Evolutionary conservation across 2,797 vertebrate species (phyloP), one percentile per base, ranked within the genome.

Genomic region (Oryzias dopingdopingensis): DNA sequence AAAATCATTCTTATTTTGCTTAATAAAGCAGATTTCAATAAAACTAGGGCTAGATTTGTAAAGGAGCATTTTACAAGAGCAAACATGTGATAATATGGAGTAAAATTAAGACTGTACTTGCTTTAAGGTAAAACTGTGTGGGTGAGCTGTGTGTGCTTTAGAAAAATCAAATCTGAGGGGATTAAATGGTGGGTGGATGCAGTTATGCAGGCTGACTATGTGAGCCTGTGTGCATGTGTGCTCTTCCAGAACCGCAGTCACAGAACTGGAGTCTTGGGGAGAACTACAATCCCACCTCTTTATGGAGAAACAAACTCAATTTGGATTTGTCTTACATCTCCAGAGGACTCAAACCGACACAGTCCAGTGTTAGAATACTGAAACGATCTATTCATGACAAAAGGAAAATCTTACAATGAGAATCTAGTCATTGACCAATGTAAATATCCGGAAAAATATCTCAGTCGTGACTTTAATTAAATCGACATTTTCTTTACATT

Each of bases 211-310:
- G 47, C 50, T 53, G 56, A 23, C 23, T 62, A 18, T 60, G 52
- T 40, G 49, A 17, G 43, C 13, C 3, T 55, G 43, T 59, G 55
- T 47, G 45, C 26, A 14, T 44, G 57, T 41, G 56, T 55, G 61
- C 53, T 53, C 42, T 49, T 60, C 23, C 53, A 52, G 60, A 57
- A 43, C n/a, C 41, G 52, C 44, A 73, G 72, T 59, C 46, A 32
- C 62, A 74, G 74, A 51, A 12, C 59, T 62, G 0, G 16, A 44
- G 62, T 69, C 54, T 58, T 55, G 56, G 49, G 45, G 50, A 64
- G 17, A 69, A 66, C 74, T 32, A 37, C 73, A 79, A 78, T 47
- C 50, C 54, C 62, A 70, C 61, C 56, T 53, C 72, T 29, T 67
- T 42, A 0, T 74, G 72, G 47, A 56, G 15, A 5, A 44, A 37